Conservation (phyloP, 1,140 invertebrate genomes). For the Rhyzopertha dominica region DNA sequence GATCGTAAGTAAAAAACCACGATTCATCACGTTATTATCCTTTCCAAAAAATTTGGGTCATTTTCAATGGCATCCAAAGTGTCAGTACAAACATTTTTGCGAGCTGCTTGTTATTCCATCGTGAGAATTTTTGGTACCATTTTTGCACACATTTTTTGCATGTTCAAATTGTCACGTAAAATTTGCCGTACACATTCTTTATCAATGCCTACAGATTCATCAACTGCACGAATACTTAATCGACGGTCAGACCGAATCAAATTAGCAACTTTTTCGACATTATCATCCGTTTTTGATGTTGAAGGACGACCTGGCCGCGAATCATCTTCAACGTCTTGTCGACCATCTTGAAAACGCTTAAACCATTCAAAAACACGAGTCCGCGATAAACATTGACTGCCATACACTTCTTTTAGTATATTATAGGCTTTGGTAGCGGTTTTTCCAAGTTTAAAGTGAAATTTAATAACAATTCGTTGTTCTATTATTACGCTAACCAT, state of each 20-base stretch:
- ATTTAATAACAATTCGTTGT: conserved; percentile 10
- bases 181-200: background rate
- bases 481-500: conserved; percentile 12
- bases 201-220: too few relatives aligned
- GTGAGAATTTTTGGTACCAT: conserved; percentile 5
- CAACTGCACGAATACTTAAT: background rate
- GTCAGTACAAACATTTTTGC: conserved; percentile 9
- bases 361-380: conserved; percentile 28
- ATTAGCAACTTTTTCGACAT: conserved; percentile 10
- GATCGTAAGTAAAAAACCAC: too few relatives aligned
- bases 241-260: conserved; percentile 1
- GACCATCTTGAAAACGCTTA: conserved; percentile 25
- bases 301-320: conserved; percentile 25
- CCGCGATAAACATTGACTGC: conserved; percentile 19
- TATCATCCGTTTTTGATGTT: conserved; percentile 28
- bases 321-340: conserved; percentile 33
- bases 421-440: conserved; percentile 7
- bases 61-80: too few relatives aligned
- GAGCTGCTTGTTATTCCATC: background rate
- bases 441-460: conserved; percentile 10
- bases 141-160: conserved; percentile 5
- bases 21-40: too few relatives aligned
- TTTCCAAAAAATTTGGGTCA: too few relatives aligned
- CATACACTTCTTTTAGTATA: conserved; percentile 20
- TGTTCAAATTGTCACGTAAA: background rate